Percentiles rank a stretch among this genome's conserved stretches.
phyloP scores from a whole-genome alignment of 2,113 vertebrate species.

The Zingel zingel region DNA sequence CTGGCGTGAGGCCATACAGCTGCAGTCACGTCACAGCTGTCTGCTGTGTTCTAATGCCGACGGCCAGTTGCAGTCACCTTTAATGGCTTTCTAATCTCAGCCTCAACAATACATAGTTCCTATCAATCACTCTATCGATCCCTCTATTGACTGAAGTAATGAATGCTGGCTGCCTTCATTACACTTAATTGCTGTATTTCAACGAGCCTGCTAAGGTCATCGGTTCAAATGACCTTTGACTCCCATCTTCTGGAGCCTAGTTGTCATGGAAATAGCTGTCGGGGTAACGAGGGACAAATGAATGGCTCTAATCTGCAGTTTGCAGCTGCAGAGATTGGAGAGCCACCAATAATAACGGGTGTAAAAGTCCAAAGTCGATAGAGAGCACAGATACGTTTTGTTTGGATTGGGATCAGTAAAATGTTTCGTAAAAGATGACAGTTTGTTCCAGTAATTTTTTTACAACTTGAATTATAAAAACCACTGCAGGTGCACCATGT shows the following conservation, averaged over 20 bases:
- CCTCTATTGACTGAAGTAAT: conserved; percentile 40
- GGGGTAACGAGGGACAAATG: conserved; percentile 1
- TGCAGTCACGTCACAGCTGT: background rate
- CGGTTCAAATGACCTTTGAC: conserved; percentile 43
- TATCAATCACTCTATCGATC: conserved; percentile 56
- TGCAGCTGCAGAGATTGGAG: conserved; percentile 3
- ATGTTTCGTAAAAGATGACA: conserved; percentile 9
- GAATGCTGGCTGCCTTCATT: conserved; percentile 33
- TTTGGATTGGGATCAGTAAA: conserved; percentile 25
- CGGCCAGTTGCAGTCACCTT: conserved; percentile 12
- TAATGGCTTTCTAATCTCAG: conserved; percentile 47
- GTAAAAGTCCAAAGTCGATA: background rate
- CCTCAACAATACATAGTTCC: conserved; percentile 35
- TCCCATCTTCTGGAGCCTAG: background rate
- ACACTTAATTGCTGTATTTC: conserved; percentile 51
- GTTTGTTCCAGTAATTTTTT: conserved; percentile 4
- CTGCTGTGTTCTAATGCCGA: background rate
- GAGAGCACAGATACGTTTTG: background rate
- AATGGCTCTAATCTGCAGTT: background rate
- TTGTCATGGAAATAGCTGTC: conserved; percentile 21
- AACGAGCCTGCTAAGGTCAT: conserved; percentile 41
- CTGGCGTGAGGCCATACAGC: background rate
- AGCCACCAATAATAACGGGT: too few relatives aligned
- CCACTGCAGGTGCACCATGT: background rate
- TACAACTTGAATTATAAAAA: conserved; percentile 30